Conservation (phyloP, 2,113 vertebrate species). For the Nycticorax nycticorax region DNA sequence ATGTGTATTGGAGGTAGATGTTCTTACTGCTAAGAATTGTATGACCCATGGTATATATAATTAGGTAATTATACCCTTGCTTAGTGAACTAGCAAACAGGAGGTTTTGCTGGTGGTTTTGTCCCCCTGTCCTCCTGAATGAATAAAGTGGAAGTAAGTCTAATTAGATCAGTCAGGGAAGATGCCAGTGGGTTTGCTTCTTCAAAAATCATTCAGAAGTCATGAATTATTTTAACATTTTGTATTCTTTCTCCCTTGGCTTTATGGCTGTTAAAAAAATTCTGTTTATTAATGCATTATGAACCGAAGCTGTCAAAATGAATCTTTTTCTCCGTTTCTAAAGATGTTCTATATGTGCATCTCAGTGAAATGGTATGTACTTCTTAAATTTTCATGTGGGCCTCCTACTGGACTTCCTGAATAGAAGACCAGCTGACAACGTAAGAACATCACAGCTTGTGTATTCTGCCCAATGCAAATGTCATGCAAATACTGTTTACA, state of each 20-base stretch:
- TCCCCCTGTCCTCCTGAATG: background rate
- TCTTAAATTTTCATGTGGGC: background rate
- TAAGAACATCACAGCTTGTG: background rate
- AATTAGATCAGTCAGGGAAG: background rate
- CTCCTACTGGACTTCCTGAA: background rate
- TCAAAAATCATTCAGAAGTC: background rate
- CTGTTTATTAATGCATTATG: background rate
- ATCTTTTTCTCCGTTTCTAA: background rate
- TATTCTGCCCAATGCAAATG: background rate
- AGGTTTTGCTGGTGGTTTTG: background rate
- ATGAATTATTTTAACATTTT: background rate
- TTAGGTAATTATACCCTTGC: background rate
- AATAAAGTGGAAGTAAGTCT: background rate
- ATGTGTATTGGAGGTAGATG: background rate
- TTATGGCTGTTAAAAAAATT: background rate
- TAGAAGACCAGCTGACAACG: background rate
- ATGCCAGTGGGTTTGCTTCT: background rate
- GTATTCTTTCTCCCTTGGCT: background rate
- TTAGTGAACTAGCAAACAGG: background rate
- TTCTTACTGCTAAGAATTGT: background rate
- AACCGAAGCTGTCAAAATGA: background rate
- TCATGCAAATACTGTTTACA: background rate
- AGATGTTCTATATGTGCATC: background rate
- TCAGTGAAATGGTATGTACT: background rate
- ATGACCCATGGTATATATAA: background rate